Percentiles rank a stretch among this genome's conserved stretches.
phyloP scores from a whole-genome alignment of 2,888 invertebrate genomes.

The Lasius platythorax region DNA sequence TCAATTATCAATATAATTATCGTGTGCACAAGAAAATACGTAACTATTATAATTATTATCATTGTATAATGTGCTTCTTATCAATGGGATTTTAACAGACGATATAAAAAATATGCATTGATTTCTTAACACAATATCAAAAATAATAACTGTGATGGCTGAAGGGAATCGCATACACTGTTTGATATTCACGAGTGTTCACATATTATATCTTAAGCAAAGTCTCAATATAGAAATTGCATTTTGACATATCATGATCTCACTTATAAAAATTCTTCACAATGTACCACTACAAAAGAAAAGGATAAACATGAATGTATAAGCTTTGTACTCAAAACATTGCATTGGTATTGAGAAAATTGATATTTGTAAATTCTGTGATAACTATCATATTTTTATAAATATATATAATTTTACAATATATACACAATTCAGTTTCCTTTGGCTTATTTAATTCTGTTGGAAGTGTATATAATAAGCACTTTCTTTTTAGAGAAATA shows the following conservation, averaged over 20 bases:
- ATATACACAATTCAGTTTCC: conserved; percentile 14
- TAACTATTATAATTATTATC: background rate
- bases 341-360: conserved; percentile 36
- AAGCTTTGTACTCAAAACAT: conserved; percentile 12
- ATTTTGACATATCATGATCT: conserved; percentile 45
- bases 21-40: background rate
- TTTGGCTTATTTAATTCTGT: conserved; percentile 13
- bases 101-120: background rate
- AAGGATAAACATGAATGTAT: conserved; percentile 3
- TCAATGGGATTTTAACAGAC: background rate
- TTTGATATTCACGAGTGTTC: conserved; percentile 29
- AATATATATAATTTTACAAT: conserved; percentile 49
- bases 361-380: conserved; percentile 56
- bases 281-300: background rate
- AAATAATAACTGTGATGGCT: conserved; percentile 30
- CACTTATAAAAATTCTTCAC: conserved; percentile 16
- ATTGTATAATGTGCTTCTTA: conserved; percentile 12
- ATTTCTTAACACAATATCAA: conserved; percentile 36
- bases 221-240: conserved; percentile 25
- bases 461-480: conserved; percentile 16
- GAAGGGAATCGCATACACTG: background rate
- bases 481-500: conserved; percentile 14
- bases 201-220: conserved; percentile 12
- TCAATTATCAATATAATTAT: conserved; percentile 12
- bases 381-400: conserved; percentile 52